phyloP scores from a whole-genome alignment of 2,797 vertebrate genomes.

The Vipera ursinii region DNA sequence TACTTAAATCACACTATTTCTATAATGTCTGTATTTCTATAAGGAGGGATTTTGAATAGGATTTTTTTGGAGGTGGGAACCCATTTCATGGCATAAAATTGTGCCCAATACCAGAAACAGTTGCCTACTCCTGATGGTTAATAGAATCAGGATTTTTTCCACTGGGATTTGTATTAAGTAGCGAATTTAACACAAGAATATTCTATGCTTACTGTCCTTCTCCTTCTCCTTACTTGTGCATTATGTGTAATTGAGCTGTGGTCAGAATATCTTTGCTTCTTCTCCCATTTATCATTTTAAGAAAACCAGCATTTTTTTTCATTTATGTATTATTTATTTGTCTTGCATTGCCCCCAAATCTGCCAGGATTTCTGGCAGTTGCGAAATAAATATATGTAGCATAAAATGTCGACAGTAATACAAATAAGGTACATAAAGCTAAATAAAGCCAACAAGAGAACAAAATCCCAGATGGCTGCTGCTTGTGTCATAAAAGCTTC shows the following conservation, averaged over 20 bases:
- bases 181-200: not conserved
- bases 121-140: not conserved
- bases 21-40: not conserved
- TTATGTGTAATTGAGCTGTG: not conserved
- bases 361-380: not conserved
- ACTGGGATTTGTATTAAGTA: not conserved
- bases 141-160: not conserved
- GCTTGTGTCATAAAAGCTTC: not conserved
- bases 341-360: not conserved
- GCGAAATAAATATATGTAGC: not conserved
- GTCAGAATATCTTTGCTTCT: not conserved
- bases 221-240: not conserved
- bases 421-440: not conserved
- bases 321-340: not conserved
- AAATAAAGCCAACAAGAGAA: not conserved
- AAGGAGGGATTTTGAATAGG: not conserved
- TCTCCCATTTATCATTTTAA: not conserved
- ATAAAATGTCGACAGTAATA: not conserved
- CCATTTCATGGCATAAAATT: not conserved
- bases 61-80: not conserved
- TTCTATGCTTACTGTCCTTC: not conserved
- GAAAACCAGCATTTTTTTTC: not conserved
- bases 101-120: not conserved
- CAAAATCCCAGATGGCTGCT: not conserved
- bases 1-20: not conserved